A percentile compares a stretch with the other conserved stretches of the same genome.
phyloP scores from a whole-genome alignment of 2,113 vertebrate genomes.

The Leptodactylus fuscus region DNA sequence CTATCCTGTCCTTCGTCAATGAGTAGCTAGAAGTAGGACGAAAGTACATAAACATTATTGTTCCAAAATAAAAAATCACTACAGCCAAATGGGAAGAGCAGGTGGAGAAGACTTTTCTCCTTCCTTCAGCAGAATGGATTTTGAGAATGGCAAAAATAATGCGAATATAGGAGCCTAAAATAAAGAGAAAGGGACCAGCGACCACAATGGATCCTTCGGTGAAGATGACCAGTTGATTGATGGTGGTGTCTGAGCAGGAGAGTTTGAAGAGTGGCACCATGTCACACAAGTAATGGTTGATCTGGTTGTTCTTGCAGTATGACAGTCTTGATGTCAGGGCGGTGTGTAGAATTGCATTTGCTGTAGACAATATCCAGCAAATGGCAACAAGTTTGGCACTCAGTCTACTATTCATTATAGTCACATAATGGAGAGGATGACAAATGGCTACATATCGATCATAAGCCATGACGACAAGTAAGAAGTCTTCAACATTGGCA shows the following conservation, averaged over 20 bases:
- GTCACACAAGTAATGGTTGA: conserved; percentile 60
- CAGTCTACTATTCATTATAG: conserved; percentile 43
- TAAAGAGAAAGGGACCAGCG: conserved; percentile 38
- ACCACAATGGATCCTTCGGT: conserved; percentile 4
- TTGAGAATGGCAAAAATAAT: no score
- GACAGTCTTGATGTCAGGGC: conserved; percentile 17
- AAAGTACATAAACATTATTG: background rate
- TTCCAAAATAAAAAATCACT: conserved; percentile 24
- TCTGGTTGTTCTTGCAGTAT: conserved; percentile 47
- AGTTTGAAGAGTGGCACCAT: conserved; percentile 50
- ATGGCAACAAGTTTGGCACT: conserved; percentile 10
- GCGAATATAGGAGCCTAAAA: conserved; percentile 29
- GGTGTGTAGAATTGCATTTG: conserved; percentile 48
- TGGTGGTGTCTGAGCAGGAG: conserved; percentile 49
- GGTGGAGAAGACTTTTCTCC: no score
- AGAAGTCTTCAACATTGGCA: conserved; percentile 33
- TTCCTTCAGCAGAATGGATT: no score
- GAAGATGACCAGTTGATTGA: conserved; percentile 40
- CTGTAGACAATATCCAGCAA: conserved; percentile 40
- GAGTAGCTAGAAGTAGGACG: background rate
- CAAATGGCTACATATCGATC: conserved; percentile 55
- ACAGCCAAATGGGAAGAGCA: no score
- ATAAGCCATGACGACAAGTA: conserved; percentile 58
- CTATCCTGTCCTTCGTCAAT: conserved; percentile 57
- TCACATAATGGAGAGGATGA: conserved; percentile 33